phyloP scores from a whole-genome alignment of 2,797 vertebrate genomes.

The Diglossa cyanea region DNA sequence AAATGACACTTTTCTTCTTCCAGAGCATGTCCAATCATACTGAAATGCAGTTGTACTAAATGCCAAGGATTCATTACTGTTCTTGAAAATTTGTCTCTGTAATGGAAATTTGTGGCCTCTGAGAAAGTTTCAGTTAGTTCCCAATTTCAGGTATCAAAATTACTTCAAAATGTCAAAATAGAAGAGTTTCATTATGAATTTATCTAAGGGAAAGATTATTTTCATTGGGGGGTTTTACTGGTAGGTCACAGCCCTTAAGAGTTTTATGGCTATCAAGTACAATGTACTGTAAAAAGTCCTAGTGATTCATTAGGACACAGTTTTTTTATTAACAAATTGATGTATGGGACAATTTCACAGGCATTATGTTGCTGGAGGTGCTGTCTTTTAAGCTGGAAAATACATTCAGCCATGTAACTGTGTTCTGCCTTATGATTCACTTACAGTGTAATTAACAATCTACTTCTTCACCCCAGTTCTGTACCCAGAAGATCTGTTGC shows the following conservation, averaged over 20 bases:
- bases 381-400: neutral
- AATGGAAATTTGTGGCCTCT: conserved; percentile 37
- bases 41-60: conserved; percentile 42
- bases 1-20: neutral
- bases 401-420: neutral
- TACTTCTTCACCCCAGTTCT: neutral
- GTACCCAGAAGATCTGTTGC: neutral
- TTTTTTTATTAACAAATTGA: conserved; percentile 5
- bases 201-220: conserved; percentile 24
- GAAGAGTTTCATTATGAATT: neutral
- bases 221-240: conserved; percentile 2
- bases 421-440: neutral
- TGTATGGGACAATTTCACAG: neutral
- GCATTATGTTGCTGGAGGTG: neutral
- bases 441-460: neutral
- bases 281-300: neutral
- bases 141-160: conserved; percentile 8
- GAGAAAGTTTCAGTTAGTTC: conserved; percentile 39
- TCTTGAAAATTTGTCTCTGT: conserved; percentile 26
- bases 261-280: neutral
- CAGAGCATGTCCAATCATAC: neutral
- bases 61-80: conserved; percentile 28
- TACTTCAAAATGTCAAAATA: neutral
- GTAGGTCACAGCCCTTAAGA: neutral
- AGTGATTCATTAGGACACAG: neutral